Evolutionary conservation across 2,888 invertebrate species (phyloP).

Genomic region (Limnephilus auricula): DNA sequence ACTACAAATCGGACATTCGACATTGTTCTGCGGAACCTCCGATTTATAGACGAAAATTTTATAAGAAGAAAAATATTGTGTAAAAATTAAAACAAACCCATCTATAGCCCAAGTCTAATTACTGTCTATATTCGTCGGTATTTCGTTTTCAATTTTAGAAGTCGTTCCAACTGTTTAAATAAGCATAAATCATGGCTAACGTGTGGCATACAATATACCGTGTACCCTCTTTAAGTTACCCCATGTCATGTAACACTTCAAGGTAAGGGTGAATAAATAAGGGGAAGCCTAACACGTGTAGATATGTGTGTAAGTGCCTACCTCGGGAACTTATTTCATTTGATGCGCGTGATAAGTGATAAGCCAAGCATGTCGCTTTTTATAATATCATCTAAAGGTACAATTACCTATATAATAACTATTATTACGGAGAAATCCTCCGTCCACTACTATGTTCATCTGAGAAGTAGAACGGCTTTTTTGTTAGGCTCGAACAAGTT

Average conservation of each 20-base stretch:
- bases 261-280: conserved; percentile 34
- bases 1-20: too few relatives aligned
- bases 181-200: not conserved
- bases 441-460: too few relatives aligned
- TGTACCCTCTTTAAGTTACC: not conserved
- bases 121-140: not conserved
- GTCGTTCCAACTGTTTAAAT: not conserved
- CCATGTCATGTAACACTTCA: conserved; percentile 30
- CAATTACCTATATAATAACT: too few relatives aligned
- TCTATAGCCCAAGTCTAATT: not conserved
- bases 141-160: not conserved
- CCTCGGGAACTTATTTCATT: not conserved
- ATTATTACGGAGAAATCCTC: too few relatives aligned
- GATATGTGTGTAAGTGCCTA: not conserved
- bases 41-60: not conserved
- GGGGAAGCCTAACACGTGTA: not conserved
- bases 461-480: too few relatives aligned
- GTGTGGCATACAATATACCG: not conserved
- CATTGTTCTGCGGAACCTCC: too few relatives aligned
- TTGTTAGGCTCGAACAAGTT: too few relatives aligned
- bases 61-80: not conserved
- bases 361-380: not conserved
- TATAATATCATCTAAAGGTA: too few relatives aligned
- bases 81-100: not conserved
- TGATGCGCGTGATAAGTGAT: not conserved